phyloP scores from a whole-genome alignment of 53 echinoderm and acorn worm genomes.

The Echinarachnius parma region DNA sequence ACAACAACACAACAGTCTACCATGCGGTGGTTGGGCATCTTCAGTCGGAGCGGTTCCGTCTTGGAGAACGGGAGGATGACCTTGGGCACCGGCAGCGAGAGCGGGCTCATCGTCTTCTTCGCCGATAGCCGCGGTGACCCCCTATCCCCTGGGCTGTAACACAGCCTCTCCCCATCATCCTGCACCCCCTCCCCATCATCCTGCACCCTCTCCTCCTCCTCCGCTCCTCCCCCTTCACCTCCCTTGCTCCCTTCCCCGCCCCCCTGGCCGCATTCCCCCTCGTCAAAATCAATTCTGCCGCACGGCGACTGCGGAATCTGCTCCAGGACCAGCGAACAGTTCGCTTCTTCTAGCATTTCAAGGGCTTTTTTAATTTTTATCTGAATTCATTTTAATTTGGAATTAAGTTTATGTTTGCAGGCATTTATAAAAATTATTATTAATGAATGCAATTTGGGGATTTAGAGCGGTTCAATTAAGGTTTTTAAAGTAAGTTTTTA shows the following conservation, averaged over 20 bases:
- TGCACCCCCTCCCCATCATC: neutral
- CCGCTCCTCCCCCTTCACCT: neutral
- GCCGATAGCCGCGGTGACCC: neutral
- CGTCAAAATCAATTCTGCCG: neutral
- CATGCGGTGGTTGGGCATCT: constrained; percentile 89
- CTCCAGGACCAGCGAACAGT: constrained; percentile 6
- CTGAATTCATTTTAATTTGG: too few relatives aligned
- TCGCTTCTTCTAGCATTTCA: constrained; percentile 31
- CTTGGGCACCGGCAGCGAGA: constrained; percentile 86
- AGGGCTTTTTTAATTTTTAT: constrained; percentile 33
- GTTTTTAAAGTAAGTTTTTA: too few relatives aligned
- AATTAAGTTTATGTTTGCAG: too few relatives aligned
- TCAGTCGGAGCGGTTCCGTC: constrained; percentile 78
- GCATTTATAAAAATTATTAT: too few relatives aligned
- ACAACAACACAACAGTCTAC: constrained; percentile 53
- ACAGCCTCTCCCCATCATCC: neutral
- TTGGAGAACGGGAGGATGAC: constrained; percentile 93
- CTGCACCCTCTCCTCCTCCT: neutral
- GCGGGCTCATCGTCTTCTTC: constrained; percentile 63
- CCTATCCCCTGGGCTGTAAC: constrained; percentile 9
- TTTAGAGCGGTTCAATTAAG: too few relatives aligned
- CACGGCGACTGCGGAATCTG: too few relatives aligned
- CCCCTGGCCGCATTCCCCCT: neutral
- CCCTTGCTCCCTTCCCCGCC: neutral
- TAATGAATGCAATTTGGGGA: too few relatives aligned